These are phyloP conservation scores for Balaeniceps rex DNA, from an alignment of 2,113 vertebrate species.

Conservation along the genomic window DNA sequence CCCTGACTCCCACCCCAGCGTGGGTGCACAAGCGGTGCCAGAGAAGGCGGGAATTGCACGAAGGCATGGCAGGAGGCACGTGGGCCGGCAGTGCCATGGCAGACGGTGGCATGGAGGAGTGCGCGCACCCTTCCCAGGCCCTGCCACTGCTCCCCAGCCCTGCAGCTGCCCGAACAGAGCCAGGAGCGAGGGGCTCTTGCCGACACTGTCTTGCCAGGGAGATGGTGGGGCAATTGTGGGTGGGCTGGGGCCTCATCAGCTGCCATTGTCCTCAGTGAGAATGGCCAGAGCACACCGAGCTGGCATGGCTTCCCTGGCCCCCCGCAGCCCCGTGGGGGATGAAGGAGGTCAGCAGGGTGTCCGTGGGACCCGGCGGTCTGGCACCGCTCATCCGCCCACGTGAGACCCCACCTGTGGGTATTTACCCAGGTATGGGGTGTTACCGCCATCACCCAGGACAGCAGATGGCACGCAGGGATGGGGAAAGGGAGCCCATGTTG, in stretches of 20 bases:
- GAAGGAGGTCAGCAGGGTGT: not conserved
- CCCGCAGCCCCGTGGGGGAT: not conserved
- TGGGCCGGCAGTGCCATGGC: not conserved
- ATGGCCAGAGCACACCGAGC: not conserved
- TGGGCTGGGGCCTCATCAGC: not conserved
- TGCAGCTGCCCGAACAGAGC: fast-evolving
- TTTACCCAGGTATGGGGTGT: not conserved
- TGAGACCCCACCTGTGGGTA: not conserved
- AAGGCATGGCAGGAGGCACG: not conserved
- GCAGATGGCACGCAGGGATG: not conserved
- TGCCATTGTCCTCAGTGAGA: not conserved
- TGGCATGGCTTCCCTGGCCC: not conserved
- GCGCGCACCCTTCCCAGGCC: not conserved
- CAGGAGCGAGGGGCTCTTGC: not conserved
- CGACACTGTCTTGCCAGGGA: not conserved
- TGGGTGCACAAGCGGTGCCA: not conserved
- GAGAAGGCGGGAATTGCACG: fast-evolving
- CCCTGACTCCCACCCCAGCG: not conserved
- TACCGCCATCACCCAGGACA: not conserved
- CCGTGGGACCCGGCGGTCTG: fast-evolving
- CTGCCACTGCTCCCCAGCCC: not conserved
- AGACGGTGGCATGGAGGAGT: not conserved
- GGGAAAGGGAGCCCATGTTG: not conserved
- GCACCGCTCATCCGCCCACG: fast-evolving
- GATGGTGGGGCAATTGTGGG: not conserved